A percentile compares a stretch with the other conserved stretches of the same genome.
Evolutionary conservation across 2,113 vertebrate species (phyloP).

Genomic region (Thamnophis sirtalis): DNA sequence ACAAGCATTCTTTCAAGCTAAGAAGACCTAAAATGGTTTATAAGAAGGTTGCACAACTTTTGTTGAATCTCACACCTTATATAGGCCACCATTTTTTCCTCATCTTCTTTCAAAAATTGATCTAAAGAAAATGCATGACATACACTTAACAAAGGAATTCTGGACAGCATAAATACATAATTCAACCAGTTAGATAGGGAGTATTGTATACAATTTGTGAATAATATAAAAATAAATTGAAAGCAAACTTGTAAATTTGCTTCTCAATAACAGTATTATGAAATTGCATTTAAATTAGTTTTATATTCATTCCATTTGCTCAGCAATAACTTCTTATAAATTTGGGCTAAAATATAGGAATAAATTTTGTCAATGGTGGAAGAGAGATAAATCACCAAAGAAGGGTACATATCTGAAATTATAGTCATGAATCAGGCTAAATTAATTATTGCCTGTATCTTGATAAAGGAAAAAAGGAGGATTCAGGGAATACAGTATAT

Average conservation of each 20-base stretch:
- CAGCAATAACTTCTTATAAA: background rate
- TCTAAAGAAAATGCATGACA: background rate
- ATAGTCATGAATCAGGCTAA: background rate
- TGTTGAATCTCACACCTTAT: background rate
- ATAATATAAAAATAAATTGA: background rate
- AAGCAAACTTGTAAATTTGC: background rate
- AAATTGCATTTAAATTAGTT: background rate
- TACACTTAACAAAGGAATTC: background rate
- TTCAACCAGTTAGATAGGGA: background rate
- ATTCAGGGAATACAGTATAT: background rate
- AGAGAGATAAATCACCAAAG: background rate
- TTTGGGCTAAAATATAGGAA: background rate
- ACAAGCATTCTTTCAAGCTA: conserved; percentile 35
- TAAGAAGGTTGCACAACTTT: conserved; percentile 23
- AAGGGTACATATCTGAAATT: background rate
- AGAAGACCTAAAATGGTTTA: conserved; percentile 3
- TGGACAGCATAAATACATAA: background rate
- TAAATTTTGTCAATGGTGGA: background rate
- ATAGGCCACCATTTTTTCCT: background rate
- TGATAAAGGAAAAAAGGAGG: background rate
- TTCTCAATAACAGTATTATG: background rate
- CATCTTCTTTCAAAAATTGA: background rate
- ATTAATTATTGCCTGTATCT: background rate
- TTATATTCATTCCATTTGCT: background rate
- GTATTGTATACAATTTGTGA: background rate